Evolutionary conservation across 2,888 invertebrate species (phyloP), one percentile per base, ranked within the genome.

Genomic region (Ophion ellenae): DNA sequence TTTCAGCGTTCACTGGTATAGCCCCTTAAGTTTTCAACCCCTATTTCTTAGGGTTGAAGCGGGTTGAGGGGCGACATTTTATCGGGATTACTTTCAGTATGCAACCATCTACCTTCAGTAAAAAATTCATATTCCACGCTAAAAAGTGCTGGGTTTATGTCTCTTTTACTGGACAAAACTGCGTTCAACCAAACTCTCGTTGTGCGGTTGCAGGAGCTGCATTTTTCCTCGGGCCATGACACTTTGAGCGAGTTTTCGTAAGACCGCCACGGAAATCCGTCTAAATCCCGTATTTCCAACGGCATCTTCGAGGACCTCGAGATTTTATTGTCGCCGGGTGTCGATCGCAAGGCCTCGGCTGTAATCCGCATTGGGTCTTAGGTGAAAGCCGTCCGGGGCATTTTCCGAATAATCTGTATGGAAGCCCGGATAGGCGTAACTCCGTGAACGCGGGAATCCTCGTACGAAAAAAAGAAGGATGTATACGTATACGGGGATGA

Each of bases 331-430:
- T 91, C 61, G 81, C 85, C 69, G 63, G 59, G 61, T 45, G n/a
- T 17, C 75, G 63, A 63, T 47, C 63, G 28, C 40, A 64, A n/a
- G 45, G 28, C 14, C 57, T 77, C 17, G 74, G 90, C 90, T 89
- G 89, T 93, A 92, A 93, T 93, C 92, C 91, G 78, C 78, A 61
- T 24, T 59, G 78, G 91, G 86, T 87, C 91, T 92, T 92, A 90
- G 91, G 90, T 91, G 90, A 92, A 93, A 93, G 90, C 91, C 90
- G 91, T 90, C 89, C 90, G 71, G 79, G 71, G 85, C 90, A 88
- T 90, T 91, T 91, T 87, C 89, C 88, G 87, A 87, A 87, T 86
- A 28, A 89, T 90, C 80, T 45, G 53, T 53, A 53, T 14, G 53
- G 53, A 53, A 40, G 5, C 40, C 40, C 47, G 47, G 14, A 47